Conservation (phyloP, 2,797 vertebrate genomes). For the Lepidocolaptes lacrymiger region DNA sequence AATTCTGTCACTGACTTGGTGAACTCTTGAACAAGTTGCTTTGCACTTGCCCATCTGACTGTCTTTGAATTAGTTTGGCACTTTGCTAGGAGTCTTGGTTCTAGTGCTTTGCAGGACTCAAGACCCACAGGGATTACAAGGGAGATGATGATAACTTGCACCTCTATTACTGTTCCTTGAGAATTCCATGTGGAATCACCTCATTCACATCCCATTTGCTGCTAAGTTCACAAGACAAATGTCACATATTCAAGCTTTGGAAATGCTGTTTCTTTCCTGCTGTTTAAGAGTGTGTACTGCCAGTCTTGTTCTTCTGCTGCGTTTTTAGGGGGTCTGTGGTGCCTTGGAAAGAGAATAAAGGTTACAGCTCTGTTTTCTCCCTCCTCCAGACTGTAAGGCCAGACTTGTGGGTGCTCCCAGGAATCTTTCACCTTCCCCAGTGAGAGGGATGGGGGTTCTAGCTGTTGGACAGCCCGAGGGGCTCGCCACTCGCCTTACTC, state of each 20-base stretch:
- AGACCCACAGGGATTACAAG: background rate
- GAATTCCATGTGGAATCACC: background rate
- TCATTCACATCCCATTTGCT: background rate
- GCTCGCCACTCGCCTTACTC: background rate
- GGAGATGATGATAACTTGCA: background rate
- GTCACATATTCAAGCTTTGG: background rate
- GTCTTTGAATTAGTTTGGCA: background rate
- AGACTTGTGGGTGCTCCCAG: background rate
- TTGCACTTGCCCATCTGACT: background rate
- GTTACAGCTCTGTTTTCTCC: background rate
- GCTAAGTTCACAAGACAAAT: background rate
- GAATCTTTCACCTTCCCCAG: background rate
- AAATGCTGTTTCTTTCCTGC: background rate
- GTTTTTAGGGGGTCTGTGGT: background rate
- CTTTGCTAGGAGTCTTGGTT: background rate
- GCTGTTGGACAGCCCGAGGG: background rate
- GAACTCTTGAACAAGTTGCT: background rate
- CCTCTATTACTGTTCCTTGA: background rate
- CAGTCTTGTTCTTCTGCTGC: accelerated
- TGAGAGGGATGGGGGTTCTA: background rate
- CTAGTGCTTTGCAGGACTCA: background rate
- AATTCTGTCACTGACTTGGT: background rate
- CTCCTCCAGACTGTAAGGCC: background rate
- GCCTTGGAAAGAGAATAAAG: background rate
- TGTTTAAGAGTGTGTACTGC: accelerated